These are phyloP conservation scores for Magallana nippona DNA, from an alignment of 2,888 invertebrate species.

Conservation along the genomic window DNA sequence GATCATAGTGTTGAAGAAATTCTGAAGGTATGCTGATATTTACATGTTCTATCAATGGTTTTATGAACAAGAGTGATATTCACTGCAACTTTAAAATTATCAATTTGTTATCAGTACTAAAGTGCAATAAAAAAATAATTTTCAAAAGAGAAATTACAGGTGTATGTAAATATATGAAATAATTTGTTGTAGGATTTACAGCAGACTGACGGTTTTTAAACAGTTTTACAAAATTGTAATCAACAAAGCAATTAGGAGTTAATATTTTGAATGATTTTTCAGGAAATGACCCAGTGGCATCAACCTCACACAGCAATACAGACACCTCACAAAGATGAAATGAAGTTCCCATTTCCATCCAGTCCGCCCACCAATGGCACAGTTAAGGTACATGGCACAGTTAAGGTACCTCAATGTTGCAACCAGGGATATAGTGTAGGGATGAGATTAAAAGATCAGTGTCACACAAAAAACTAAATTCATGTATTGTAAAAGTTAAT, in stretches of 20 bases:
- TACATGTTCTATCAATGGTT: background rate
- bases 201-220: background rate
- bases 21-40: constrained; percentile 27
- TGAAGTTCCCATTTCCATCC: constrained; percentile 48
- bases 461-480: no score
- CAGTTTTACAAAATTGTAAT: no score
- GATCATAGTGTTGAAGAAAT: constrained; percentile 43
- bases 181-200: no score
- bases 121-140: background rate
- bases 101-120: background rate
- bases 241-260: background rate
- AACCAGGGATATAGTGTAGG: background rate
- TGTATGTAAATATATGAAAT: no score
- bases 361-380: constrained; percentile 30
- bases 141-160: background rate
- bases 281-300: constrained; percentile 49
- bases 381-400: background rate
- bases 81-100: no score
- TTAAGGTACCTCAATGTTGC: constrained; percentile 14
- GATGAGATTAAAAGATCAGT: no score
- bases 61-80: no score
- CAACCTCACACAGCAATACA: constrained; percentile 49
- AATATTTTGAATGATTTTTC: constrained; percentile 1
- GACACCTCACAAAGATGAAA: constrained; percentile 47
- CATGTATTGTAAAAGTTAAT: no score